A percentile compares a stretch with the other conserved stretches of the same genome.
Evolutionary conservation across 2,888 invertebrate genomes (phyloP).

Genomic region (Craniophora ligustri): DNA sequence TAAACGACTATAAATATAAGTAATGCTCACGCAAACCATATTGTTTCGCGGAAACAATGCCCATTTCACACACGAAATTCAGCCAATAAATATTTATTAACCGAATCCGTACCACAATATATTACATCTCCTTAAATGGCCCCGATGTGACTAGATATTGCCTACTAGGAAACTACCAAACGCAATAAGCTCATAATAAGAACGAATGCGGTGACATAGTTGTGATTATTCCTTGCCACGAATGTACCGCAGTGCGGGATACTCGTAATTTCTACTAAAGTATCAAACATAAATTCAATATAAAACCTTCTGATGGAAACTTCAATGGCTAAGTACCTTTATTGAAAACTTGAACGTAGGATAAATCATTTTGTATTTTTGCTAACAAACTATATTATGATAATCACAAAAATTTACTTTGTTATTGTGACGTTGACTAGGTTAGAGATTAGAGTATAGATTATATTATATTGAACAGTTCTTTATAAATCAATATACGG

Average conservation of each 20-base stretch:
- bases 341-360: constrained; percentile 60
- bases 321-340: constrained; percentile 57
- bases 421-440: constrained; percentile 43
- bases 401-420: constrained; percentile 45
- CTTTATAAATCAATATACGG: too few species aligned
- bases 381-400: constrained; percentile 50
- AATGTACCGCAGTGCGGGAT: constrained; percentile 77
- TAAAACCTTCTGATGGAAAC: constrained; percentile 68
- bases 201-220: constrained; percentile 75
- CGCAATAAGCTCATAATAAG: constrained; percentile 70
- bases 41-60: constrained; percentile 10
- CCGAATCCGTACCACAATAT: constrained; percentile 31
- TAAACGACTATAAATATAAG: too few species aligned
- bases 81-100: constrained; percentile 37
- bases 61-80: constrained; percentile 12
- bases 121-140: constrained; percentile 27
- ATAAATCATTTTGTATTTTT: constrained; percentile 56
- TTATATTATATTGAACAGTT: too few species aligned
- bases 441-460: constrained; percentile 28
- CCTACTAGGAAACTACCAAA: constrained; percentile 46
- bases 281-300: constrained; percentile 74
- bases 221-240: constrained; percentile 72
- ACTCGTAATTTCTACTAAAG: constrained; percentile 71
- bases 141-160: constrained; percentile 49
- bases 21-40: background rate